These are phyloP conservation scores for Erebia palarica DNA, from an alignment of 2,888 invertebrate genomes.

Conservation along the genomic window DNA sequence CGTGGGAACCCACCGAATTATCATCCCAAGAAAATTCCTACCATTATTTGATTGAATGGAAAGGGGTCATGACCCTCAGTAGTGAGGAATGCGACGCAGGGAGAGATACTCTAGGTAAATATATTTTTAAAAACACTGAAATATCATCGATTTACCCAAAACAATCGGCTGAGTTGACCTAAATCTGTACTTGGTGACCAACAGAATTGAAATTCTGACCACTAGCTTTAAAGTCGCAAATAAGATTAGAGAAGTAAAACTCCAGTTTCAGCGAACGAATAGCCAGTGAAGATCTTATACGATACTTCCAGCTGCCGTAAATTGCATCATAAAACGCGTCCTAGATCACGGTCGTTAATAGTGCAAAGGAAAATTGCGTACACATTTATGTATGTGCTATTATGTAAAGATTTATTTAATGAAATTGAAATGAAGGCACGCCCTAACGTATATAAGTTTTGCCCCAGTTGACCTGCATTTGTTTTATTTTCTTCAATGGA, in stretches of 20 bases:
- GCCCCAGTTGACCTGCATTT: too few relatives aligned
- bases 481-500: too few relatives aligned
- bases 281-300: constrained; percentile 20
- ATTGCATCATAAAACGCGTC: constrained; percentile 18
- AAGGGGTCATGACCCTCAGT: too few relatives aligned
- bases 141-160: too few relatives aligned
- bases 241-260: neutral
- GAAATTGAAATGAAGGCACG: neutral
- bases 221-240: neutral
- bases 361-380: constrained; percentile 10
- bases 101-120: too few relatives aligned
- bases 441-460: too few relatives aligned
- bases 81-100: too few relatives aligned
- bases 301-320: constrained; percentile 28
- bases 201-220: neutral
- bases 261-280: constrained; percentile 1
- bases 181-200: neutral
- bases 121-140: too few relatives aligned
- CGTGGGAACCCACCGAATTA: too few relatives aligned
- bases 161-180: too few relatives aligned
- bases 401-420: neutral
- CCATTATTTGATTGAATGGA: too few relatives aligned
- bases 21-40: too few relatives aligned
- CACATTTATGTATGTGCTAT: neutral
- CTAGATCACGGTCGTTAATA: constrained; percentile 19